Conservation (phyloP, 2,113 vertebrate species). For the Myxocyprinus asiaticus region DNA sequence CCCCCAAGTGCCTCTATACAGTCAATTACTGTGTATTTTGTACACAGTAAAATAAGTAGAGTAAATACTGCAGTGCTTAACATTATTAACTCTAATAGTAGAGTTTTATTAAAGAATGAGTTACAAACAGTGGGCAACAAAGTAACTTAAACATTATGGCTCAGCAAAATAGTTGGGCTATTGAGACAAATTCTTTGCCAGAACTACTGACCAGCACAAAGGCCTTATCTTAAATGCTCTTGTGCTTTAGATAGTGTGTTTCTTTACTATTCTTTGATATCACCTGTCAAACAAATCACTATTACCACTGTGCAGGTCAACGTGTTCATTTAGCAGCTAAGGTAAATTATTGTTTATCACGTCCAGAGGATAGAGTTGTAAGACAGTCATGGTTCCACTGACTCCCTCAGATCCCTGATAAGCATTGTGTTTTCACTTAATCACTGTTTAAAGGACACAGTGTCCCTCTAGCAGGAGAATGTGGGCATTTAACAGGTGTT, state of each 20-base stretch:
- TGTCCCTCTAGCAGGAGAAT: constrained; percentile 16
- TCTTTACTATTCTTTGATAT: neutral
- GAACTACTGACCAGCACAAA: neutral
- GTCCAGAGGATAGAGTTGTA: neutral
- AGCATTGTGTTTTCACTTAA: constrained; percentile 37
- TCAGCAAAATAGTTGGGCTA: neutral
- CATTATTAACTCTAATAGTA: constrained; percentile 20
- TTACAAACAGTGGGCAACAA: neutral
- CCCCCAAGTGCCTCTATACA: neutral
- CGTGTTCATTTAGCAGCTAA: neutral
- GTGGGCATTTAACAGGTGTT: constrained; percentile 14
- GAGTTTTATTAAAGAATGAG: constrained; percentile 1
- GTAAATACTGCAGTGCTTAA: neutral
- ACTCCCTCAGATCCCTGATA: constrained; percentile 26
- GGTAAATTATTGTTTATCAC: constrained; percentile 2
- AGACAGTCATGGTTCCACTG: neutral
- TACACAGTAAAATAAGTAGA: neutral
- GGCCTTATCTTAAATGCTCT: constrained; percentile 16
- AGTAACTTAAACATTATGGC: neutral
- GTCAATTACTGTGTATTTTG: constrained; percentile 28
- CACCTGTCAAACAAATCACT: constrained; percentile 13
- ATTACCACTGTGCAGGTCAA: neutral
- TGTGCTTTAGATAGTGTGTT: neutral
- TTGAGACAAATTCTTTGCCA: neutral
- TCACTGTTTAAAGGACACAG: constrained; percentile 30